Evolutionary conservation across 2,888 invertebrate genomes (phyloP).

Genomic region (Thymelicus acteon): DNA sequence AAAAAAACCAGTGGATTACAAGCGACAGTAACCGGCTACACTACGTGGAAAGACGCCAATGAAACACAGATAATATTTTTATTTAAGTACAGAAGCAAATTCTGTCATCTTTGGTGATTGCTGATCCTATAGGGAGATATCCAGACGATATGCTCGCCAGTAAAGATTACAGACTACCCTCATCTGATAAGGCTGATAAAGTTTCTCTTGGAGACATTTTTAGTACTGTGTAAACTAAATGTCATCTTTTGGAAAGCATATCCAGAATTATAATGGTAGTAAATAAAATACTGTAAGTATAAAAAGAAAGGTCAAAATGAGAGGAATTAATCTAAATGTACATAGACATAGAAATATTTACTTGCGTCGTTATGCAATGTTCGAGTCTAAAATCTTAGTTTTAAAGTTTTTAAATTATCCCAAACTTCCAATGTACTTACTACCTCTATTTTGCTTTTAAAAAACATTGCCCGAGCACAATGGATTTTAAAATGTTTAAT

Average conservation of each 20-base stretch:
- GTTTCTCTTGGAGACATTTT: conserved; percentile 30
- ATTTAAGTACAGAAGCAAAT: too few relatives aligned
- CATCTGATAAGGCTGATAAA: background rate
- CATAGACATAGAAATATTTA: conserved; percentile 69
- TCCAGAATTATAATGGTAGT: conserved; percentile 65
- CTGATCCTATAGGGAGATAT: too few relatives aligned
- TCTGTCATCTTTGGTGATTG: too few relatives aligned
- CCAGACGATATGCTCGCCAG: background rate
- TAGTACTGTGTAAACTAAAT: conserved; percentile 18
- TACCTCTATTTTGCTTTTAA: conserved; percentile 56
- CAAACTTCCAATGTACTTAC: conserved; percentile 55
- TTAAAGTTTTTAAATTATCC: conserved; percentile 43
- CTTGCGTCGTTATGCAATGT: conserved; percentile 59
- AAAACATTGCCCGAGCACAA: conserved; percentile 40
- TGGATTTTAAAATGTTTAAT: conserved; percentile 34
- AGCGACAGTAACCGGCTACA: too few relatives aligned
- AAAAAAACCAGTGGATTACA: too few relatives aligned
- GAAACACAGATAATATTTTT: too few relatives aligned
- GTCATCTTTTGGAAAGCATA: conserved; percentile 60
- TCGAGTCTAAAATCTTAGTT: conserved; percentile 50
- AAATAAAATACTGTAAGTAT: conserved; percentile 69
- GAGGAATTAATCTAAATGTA: conserved; percentile 82
- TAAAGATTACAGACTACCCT: too few relatives aligned
- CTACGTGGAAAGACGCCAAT: too few relatives aligned
- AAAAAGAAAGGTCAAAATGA: conserved; percentile 80